Conservation (phyloP, 2,888 invertebrate genomes). For the Hedychridium roseum region DNA sequence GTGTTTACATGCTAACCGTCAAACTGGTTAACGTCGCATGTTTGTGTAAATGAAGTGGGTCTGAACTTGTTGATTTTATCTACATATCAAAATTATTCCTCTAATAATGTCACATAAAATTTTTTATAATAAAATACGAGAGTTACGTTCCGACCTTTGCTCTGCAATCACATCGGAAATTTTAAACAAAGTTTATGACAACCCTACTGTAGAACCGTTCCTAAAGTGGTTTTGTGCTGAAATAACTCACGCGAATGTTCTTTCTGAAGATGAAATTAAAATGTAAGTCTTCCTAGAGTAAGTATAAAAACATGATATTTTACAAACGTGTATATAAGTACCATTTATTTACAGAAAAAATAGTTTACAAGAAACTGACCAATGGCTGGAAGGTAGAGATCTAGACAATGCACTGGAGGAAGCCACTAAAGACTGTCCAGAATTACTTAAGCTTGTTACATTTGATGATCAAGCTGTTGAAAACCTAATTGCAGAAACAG, state of each 20-base stretch:
- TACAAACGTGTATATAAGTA: neutral
- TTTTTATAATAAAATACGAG: conserved; percentile 46
- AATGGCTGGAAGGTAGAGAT: conserved; percentile 47
- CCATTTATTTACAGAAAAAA: conserved; percentile 38
- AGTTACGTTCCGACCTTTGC: conserved; percentile 45
- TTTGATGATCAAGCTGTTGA: conserved; percentile 28
- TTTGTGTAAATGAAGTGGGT: no score
- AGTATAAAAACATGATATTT: neutral
- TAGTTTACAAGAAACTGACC: conserved; percentile 39
- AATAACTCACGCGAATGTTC: conserved; percentile 48
- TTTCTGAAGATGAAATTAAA: conserved; percentile 46
- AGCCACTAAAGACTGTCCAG: conserved; percentile 46
- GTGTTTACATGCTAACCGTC: no score
- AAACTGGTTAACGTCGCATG: no score
- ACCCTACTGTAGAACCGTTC: conserved; percentile 48
- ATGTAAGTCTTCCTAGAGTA: conserved; percentile 39
- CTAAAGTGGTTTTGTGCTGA: conserved; percentile 55
- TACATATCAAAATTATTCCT: no score
- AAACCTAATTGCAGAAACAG: conserved; percentile 30
- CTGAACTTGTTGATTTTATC: no score
- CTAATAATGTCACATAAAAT: conserved; percentile 40
- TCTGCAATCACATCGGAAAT: conserved; percentile 42
- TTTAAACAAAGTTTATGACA: conserved; percentile 47
- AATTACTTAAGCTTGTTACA: conserved; percentile 41
- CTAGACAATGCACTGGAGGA: conserved; percentile 46